A percentile compares a stretch with the other conserved stretches of the same genome.
phyloP scores from a whole-genome alignment of 2,888 invertebrate genomes.

The Teleiodes luculella region DNA sequence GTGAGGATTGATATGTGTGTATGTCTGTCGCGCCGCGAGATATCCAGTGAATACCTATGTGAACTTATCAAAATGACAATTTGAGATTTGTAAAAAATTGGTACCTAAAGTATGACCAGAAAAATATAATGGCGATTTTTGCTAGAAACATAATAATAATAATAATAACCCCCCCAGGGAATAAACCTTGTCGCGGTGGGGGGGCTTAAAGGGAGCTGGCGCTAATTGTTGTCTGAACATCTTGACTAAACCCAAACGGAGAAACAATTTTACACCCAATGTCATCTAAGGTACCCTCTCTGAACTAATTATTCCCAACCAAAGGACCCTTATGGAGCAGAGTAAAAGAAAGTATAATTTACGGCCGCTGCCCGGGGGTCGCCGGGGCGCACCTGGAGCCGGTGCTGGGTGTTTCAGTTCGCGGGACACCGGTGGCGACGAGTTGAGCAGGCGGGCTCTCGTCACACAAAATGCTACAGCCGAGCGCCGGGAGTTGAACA shows the following conservation, averaged over 20 bases:
- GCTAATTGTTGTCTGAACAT: not conserved
- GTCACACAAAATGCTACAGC: constrained; percentile 20
- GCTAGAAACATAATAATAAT: not conserved
- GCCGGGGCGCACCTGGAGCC: constrained; percentile 23
- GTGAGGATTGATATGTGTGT: not conserved
- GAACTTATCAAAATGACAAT: too few species aligned
- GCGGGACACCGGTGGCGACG: constrained; percentile 19
- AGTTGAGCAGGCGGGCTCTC: constrained; percentile 23
- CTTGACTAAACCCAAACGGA: not conserved
- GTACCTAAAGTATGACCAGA: too few species aligned
- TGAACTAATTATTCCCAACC: not conserved
- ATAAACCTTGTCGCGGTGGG: not conserved
- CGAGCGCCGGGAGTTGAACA: constrained; percentile 13
- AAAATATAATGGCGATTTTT: too few species aligned
- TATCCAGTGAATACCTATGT: too few species aligned
- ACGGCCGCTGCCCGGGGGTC: constrained; percentile 22
- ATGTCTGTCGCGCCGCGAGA: not conserved
- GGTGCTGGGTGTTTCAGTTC: constrained; percentile 21
- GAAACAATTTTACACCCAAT: not conserved
- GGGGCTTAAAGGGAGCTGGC: not conserved
- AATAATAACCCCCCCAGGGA: not conserved
- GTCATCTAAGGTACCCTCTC: not conserved
- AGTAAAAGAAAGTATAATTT: not conserved
- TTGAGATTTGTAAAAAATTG: too few species aligned
- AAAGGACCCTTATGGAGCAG: not conserved